A percentile compares a stretch with the other conserved stretches of the same genome.
phyloP scores from a whole-genome alignment of 2,113 vertebrate genomes.

The Ancistrus triradiatus region DNA sequence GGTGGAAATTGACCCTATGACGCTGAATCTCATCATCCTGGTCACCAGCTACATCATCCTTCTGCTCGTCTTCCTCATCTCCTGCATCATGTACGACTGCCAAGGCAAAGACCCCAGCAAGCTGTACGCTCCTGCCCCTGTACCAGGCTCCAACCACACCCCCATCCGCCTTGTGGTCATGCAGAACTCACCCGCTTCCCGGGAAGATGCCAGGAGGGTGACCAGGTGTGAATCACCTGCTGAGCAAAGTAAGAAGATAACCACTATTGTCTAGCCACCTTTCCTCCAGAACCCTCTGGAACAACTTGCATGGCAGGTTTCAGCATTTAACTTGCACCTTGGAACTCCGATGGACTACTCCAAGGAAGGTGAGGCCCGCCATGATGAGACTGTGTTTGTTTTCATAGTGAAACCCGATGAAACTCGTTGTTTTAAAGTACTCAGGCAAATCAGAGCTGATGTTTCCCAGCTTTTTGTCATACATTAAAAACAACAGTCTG shows the following conservation, averaged over 20 bases:
- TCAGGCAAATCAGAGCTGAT: too few species aligned
- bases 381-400: too few species aligned
- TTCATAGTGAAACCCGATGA: too few species aligned
- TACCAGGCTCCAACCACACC: slow-evolving; percentile 62
- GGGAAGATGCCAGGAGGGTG: slow-evolving; percentile 70
- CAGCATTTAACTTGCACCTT: too few species aligned
- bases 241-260: slow-evolving; percentile 76
- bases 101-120: slow-evolving; percentile 91
- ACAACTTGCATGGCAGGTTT: too few species aligned
- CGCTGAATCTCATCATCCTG: slow-evolving; percentile 92
- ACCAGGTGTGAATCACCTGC: slow-evolving; percentile 64
- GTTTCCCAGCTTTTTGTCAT: too few species aligned
- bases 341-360: too few species aligned
- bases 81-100: slow-evolving; percentile 94
- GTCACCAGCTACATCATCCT: slow-evolving; percentile 91
- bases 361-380: too few species aligned
- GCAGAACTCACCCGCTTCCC: slow-evolving; percentile 74
- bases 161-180: slow-evolving; percentile 86
- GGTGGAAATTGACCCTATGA: slow-evolving; percentile 93
- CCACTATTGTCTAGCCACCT: slow-evolving; percentile 87
- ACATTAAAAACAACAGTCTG: too few species aligned
- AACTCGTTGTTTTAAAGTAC: too few species aligned
- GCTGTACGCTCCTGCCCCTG: slow-evolving; percentile 78
- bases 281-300: too few species aligned
- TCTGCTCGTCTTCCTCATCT: slow-evolving; percentile 93